phyloP scores from a whole-genome alignment of 2,888 invertebrate species.

The Drosophila koepferae region DNA sequence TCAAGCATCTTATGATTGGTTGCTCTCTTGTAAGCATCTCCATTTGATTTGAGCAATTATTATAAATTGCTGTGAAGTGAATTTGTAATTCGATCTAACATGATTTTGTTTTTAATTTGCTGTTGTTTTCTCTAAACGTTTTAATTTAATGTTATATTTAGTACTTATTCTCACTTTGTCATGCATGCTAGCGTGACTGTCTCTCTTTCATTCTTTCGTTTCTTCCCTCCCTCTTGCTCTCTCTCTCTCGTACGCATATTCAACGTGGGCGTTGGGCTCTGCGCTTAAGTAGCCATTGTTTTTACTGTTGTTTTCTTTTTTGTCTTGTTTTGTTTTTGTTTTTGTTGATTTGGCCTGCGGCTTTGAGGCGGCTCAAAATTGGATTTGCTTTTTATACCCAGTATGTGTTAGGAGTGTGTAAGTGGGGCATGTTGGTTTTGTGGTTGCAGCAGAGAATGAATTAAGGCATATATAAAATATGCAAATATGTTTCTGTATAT shows the following conservation, averaged over 20 bases:
- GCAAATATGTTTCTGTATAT: neutral
- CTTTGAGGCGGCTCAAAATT: constrained; percentile 76
- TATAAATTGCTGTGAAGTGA: constrained; percentile 23
- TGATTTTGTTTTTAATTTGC: constrained; percentile 1
- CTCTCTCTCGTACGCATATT: constrained; percentile 44
- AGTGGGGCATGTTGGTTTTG: neutral
- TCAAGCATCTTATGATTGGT: neutral
- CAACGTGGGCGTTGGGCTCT: constrained; percentile 46
- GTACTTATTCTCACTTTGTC: neutral
- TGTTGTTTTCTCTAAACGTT: constrained; percentile 44
- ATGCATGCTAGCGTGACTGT: constrained; percentile 7
- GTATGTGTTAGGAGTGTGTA: neutral
- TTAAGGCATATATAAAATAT: neutral
- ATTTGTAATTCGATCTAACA: constrained; percentile 15
- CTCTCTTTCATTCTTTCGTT: constrained; percentile 8
- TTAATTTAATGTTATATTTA: constrained; percentile 56
- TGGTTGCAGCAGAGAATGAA: neutral
- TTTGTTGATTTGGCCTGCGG: constrained; percentile 64
- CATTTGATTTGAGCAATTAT: constrained; percentile 2
- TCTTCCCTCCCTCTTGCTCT: constrained; percentile 22
- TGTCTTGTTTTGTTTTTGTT: constrained; percentile 20
- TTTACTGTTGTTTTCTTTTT: constrained; percentile 45
- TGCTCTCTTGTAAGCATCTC: too few relatives aligned
- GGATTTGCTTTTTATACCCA: constrained; percentile 67
- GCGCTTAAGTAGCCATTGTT: constrained; percentile 76